Percentiles rank a stretch among this genome's conserved stretches.
These are phyloP conservation scores for Cnemophilus loriae DNA, from an alignment of 2,113 vertebrate genomes.

Conservation along the genomic window DNA sequence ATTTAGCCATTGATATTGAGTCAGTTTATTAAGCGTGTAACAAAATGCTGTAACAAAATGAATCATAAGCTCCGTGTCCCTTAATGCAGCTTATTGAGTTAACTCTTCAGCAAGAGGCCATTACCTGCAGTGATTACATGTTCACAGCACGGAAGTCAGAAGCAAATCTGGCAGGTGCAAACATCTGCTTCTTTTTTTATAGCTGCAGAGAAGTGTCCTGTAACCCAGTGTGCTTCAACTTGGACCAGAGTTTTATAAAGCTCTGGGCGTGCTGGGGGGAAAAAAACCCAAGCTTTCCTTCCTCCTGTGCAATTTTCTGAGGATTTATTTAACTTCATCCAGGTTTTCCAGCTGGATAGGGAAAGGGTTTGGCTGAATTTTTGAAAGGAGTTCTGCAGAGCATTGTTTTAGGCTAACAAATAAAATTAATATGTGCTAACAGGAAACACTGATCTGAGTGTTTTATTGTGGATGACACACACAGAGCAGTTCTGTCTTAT, in stretches of 20 bases:
- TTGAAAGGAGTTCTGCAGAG: not conserved
- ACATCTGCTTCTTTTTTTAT: not conserved
- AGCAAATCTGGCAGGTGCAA: not conserved
- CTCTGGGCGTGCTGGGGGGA: not conserved
- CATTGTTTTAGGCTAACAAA: not conserved
- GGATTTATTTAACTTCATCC: not conserved
- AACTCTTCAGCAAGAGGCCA: not conserved
- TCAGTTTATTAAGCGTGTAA: not conserved
- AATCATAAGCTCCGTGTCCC: not conserved
- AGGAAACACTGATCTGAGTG: not conserved
- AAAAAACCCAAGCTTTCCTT: not conserved
- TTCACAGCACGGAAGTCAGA: not conserved
- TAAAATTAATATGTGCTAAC: not conserved
- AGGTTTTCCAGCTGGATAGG: not conserved
- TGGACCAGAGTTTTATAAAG: not conserved
- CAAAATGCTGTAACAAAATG: not conserved
- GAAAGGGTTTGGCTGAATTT: not conserved
- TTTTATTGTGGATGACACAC: not conserved
- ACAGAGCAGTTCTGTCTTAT: not conserved
- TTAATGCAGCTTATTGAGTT: not conserved
- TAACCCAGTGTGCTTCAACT: not conserved
- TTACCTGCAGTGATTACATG: not conserved
- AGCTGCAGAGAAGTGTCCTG: not conserved
- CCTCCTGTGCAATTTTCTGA: not conserved
- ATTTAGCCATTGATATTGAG: slow-evolving; percentile 15